Conservation (phyloP, 2,888 invertebrate genomes). For the Acleris emargana region DNA sequence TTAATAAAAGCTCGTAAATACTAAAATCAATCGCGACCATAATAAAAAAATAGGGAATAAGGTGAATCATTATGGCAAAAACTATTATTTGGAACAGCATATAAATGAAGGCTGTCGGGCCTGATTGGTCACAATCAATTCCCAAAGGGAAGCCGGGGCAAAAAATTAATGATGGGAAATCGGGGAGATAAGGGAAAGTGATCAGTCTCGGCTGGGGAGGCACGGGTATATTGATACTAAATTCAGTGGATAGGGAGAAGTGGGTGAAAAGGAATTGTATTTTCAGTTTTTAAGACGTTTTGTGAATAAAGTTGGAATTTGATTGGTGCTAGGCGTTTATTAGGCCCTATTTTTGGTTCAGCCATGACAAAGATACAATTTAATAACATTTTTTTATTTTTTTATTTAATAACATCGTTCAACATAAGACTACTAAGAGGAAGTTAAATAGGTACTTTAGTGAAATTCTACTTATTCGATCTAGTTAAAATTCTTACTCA, state of each 20-base stretch:
- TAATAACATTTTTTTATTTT: too few species aligned
- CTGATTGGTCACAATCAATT: conserved; percentile 70
- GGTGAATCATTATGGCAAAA: conserved; percentile 52
- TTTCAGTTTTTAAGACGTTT: conserved; percentile 13
- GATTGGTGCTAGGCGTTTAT: too few species aligned
- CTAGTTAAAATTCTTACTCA: too few species aligned
- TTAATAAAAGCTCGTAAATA: neutral
- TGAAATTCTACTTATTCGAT: too few species aligned
- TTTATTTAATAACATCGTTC: too few species aligned
- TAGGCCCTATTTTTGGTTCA: too few species aligned
- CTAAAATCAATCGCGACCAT: conserved; percentile 19
- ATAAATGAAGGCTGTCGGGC: conserved; percentile 58
- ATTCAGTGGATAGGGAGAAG: conserved; percentile 45
- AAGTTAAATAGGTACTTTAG: too few species aligned
- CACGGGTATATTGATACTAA: conserved; percentile 57
- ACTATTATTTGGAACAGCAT: conserved; percentile 39
- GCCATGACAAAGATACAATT: too few species aligned
- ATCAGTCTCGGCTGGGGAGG: conserved; percentile 52
- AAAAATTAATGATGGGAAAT: conserved; percentile 73
- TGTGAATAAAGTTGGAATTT: neutral
- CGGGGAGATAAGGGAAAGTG: conserved; percentile 59
- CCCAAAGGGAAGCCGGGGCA: conserved; percentile 48
- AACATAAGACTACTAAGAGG: too few species aligned
- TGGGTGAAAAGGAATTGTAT: conserved; percentile 5
- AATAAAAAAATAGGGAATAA: conserved; percentile 40